These are phyloP conservation scores for Aurelia sp. DNA, from an alignment of 30 jellyfish, hydroid and myxozoan genomes.

Conservation along the genomic window DNA sequence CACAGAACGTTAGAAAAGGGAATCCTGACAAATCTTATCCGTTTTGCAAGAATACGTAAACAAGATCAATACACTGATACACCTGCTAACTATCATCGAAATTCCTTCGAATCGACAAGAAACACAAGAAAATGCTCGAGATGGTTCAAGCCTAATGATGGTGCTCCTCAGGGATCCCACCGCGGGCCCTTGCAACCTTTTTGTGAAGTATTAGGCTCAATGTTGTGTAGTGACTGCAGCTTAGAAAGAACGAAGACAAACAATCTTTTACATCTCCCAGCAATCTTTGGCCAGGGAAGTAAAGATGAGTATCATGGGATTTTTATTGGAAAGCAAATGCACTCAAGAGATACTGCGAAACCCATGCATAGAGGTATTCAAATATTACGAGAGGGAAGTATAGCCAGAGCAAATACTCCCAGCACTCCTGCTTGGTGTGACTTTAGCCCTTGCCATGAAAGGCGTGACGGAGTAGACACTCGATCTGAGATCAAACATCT, in stretches of 20 bases:
- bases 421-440: neutral
- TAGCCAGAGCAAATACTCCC: slow-evolving; percentile 48
- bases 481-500: slow-evolving; percentile 26
- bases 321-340: neutral
- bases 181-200: slow-evolving; percentile 30
- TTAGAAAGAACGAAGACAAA: slow-evolving; percentile 28
- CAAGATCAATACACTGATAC: slow-evolving; percentile 25
- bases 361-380: neutral
- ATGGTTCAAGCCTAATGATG: slow-evolving; percentile 15
- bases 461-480: neutral
- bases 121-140: slow-evolving; percentile 36
- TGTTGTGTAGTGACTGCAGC: slow-evolving; percentile 46
- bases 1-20: slow-evolving; percentile 21
- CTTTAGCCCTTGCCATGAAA: neutral
- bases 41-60: slow-evolving; percentile 46
- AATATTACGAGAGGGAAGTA: slow-evolving; percentile 8
- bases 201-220: slow-evolving; percentile 62
- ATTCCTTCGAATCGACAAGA: slow-evolving; percentile 6
- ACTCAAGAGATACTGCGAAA: neutral
- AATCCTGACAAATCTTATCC: slow-evolving; percentile 34
- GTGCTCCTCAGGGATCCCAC: slow-evolving; percentile 6
- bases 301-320: neutral
- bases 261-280: slow-evolving; percentile 44
- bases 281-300: neutral
- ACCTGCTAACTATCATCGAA: slow-evolving; percentile 33